Conservation (phyloP, 2,888 invertebrate species). For the Coelopa pilipes region DNA sequence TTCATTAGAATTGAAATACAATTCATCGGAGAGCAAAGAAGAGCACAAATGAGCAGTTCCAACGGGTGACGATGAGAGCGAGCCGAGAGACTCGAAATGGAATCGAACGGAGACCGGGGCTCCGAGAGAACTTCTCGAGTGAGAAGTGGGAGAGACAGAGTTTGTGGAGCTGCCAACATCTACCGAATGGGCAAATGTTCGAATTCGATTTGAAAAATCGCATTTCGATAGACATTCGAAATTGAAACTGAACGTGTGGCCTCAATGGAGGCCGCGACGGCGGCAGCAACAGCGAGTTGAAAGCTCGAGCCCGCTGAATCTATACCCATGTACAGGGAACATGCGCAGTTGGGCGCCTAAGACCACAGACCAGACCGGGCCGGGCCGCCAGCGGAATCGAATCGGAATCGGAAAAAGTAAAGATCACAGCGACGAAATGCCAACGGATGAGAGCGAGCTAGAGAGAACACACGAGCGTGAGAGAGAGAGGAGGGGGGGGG, state of each 20-base stretch:
- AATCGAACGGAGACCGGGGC: not conserved
- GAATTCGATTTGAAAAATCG: too few species aligned
- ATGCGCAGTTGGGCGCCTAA: conserved; percentile 33
- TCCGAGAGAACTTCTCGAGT: not conserved
- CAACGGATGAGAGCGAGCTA: not conserved
- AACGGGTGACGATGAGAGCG: not conserved
- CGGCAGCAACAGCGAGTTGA: conserved; percentile 3
- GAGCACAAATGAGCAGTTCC: not conserved
- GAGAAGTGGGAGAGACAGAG: not conserved
- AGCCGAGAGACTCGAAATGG: not conserved
- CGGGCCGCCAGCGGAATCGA: not conserved
- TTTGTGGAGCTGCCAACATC: not conserved
- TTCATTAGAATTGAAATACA: not conserved
- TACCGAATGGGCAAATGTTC: too few species aligned
- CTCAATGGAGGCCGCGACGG: not conserved
- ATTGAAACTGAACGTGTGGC: conserved; percentile 16
- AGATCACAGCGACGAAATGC: not conserved
- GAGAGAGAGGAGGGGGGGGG: too few species aligned
- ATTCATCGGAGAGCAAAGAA: not conserved
- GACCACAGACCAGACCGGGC: not conserved
- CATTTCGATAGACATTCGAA: not conserved
- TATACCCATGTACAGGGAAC: conserved; percentile 36
- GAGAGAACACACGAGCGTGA: too few species aligned
- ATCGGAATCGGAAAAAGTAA: conserved; percentile 9
- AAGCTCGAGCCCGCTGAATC: conserved; percentile 3